A percentile compares a stretch with the other conserved stretches of the same genome.
Conservation (phyloP, 2,113 vertebrate genomes). For the Pteropus alecto region DNA sequence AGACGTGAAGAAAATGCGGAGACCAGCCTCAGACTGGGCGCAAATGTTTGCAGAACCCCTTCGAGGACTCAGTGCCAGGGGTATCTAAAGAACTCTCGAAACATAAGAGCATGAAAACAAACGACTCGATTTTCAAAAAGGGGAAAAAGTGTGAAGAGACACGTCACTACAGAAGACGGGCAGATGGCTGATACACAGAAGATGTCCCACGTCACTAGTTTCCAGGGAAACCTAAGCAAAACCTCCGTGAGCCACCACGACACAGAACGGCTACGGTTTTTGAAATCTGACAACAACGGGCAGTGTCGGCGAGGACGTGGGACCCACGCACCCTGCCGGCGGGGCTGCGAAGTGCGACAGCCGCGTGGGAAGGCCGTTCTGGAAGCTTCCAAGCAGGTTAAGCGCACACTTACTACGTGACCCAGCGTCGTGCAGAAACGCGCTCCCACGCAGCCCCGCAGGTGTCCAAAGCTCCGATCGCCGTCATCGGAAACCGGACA, state of each 20-base stretch:
- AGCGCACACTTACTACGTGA: rapidly evolving
- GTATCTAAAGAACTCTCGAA: neutral
- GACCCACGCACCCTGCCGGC: neutral
- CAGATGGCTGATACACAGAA: neutral
- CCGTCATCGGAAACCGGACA: neutral
- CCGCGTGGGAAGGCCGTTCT: rapidly evolving
- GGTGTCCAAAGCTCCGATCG: neutral
- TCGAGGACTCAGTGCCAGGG: neutral
- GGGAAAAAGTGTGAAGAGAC: neutral
- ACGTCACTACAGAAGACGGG: neutral
- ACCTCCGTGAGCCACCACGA: neutral
- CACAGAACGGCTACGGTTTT: neutral
- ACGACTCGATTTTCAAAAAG: neutral
- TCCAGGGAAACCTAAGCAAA: neutral
- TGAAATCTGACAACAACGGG: neutral
- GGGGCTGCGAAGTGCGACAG: rapidly evolving
- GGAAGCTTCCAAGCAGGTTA: neutral
- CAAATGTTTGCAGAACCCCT: neutral
- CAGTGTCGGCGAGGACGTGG: neutral
- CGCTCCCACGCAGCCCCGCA: neutral
- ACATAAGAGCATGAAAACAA: neutral
- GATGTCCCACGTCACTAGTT: neutral
- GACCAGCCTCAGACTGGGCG: neutral
- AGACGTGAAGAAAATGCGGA: neutral
- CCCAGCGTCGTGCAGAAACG: rapidly evolving